A percentile compares a stretch with the other conserved stretches of the same genome.
Conservation (phyloP, 1,140 invertebrate genomes). For the Bicyclus anynana region DNA sequence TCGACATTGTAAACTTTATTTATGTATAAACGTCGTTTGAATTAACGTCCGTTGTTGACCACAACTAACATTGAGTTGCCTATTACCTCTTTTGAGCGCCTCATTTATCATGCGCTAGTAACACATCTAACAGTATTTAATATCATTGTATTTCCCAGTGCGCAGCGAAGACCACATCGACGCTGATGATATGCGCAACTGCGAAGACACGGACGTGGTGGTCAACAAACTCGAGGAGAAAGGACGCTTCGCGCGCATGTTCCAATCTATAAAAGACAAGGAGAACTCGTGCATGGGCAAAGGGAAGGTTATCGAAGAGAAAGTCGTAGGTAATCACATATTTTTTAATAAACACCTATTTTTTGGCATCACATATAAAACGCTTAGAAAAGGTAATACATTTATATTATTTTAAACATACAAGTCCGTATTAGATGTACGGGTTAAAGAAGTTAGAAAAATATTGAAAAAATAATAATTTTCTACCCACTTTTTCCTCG, state of each 20-base stretch:
- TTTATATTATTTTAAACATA: slow-evolving; percentile 1
- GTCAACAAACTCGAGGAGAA: slow-evolving; percentile 60
- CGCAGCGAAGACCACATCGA: slow-evolving; percentile 65
- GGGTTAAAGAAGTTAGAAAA: too few relatives aligned
- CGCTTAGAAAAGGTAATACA: neutral
- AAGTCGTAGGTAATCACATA: slow-evolving; percentile 41
- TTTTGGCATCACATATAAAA: neutral
- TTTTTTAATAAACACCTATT: neutral
- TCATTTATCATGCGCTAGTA: too few relatives aligned
- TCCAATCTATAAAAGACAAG: slow-evolving; percentile 65
- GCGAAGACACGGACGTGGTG: slow-evolving; percentile 57
- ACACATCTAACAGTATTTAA: too few relatives aligned
- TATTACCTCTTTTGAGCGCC: too few relatives aligned
- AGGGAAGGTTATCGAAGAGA: slow-evolving; percentile 68
- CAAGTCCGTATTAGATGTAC: too few relatives aligned
- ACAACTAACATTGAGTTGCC: too few relatives aligned
- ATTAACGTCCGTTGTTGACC: too few relatives aligned
- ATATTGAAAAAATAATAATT: too few relatives aligned
- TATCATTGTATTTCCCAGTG: slow-evolving; percentile 19
- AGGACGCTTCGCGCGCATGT: slow-evolving; percentile 65
- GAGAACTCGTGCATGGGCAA: slow-evolving; percentile 73
- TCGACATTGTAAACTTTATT: too few relatives aligned
- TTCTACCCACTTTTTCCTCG: too few relatives aligned
- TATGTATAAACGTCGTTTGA: too few relatives aligned
- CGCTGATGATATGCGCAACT: slow-evolving; percentile 36